Conservation (phyloP, 2,113 vertebrate genomes). For the Oncorhynchus masou region DNA sequence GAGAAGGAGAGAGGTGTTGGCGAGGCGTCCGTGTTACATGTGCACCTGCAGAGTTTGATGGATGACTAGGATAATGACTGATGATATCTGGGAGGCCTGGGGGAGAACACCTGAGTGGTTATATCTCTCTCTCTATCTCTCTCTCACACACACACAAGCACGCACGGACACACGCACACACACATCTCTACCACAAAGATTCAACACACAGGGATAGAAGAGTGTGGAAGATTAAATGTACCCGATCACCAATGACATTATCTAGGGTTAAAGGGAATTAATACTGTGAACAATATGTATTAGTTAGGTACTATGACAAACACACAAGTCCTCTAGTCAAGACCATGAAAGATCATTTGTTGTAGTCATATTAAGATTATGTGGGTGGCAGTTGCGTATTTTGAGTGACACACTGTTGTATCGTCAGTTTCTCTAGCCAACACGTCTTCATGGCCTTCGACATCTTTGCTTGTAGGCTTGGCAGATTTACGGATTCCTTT, state of each 20-base stretch:
- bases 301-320: no score
- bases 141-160: constrained; percentile 21
- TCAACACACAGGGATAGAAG: constrained; percentile 24
- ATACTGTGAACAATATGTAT: no score
- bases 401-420: no score
- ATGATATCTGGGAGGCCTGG: constrained; percentile 66
- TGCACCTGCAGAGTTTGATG: constrained; percentile 66
- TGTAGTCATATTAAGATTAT: no score
- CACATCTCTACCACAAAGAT: background rate
- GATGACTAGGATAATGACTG: constrained; percentile 74
- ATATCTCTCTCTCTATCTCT: constrained; percentile 29
- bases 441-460: no score
- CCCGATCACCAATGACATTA: background rate
- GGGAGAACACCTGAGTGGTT: constrained; percentile 73
- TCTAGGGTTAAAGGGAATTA: no score
- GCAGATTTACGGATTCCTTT: no score
- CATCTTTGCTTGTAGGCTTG: no score
- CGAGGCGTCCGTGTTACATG: background rate
- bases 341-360: no score
- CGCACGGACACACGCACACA: background rate
- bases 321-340: no score
- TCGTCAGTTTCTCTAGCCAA: no score
- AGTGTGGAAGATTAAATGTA: background rate
- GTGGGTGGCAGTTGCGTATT: no score
- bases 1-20: background rate